Evolutionary conservation across 1,140 invertebrate genomes (phyloP), one percentile per base, ranked within the genome.

Genomic region (Amyelois transitella): DNA sequence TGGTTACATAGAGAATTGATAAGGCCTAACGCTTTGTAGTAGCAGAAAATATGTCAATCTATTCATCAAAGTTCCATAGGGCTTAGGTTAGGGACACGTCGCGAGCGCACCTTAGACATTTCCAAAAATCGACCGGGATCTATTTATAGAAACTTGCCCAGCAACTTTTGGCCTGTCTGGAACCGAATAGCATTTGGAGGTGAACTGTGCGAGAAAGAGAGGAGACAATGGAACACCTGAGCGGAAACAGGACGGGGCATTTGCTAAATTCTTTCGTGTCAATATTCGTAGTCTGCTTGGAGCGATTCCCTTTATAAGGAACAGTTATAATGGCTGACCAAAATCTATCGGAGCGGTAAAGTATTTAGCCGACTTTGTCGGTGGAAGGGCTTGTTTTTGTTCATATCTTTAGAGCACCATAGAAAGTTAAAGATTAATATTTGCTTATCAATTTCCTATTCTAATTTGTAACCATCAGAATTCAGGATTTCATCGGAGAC

Each of bases 61-160:
- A n/a, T n/a, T n/a, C n/a, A n/a, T n/a, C n/a, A n/a, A 17, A 51
- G 50, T 38, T 25, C 43, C 2, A n/a, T 14, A 8, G 32, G 32
- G 12, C 17, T 14, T 6, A 38, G 1, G 12, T 38, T 38, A 2
- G 32, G 32, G 47, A 38, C 32, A 1, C 12, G 7, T 28, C 49
- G 59, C 48, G 60, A 45, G 60, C 64, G 68, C 65, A 72, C 71
- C 68, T 77, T 65, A 74, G 71, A 66, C 69, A 74, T 77, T 66
- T 66, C 65, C 78, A 85, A 83, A 80, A 83, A 77, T 75, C 58
- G 69, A 58, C 55, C 58, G 68, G n/a, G 69, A 78, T 76, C 75
- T 86, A 86, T 84, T 84, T 84, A 84, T 84, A 86, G 79, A 86
- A 82, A 86, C 81, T 76, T 69, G 80, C 81, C 72, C 60, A 68